A percentile compares a stretch with the other conserved stretches of the same genome.
Evolutionary conservation across 2,888 invertebrate genomes (phyloP).

Genomic region (Onthophagus sagittarius): DNA sequence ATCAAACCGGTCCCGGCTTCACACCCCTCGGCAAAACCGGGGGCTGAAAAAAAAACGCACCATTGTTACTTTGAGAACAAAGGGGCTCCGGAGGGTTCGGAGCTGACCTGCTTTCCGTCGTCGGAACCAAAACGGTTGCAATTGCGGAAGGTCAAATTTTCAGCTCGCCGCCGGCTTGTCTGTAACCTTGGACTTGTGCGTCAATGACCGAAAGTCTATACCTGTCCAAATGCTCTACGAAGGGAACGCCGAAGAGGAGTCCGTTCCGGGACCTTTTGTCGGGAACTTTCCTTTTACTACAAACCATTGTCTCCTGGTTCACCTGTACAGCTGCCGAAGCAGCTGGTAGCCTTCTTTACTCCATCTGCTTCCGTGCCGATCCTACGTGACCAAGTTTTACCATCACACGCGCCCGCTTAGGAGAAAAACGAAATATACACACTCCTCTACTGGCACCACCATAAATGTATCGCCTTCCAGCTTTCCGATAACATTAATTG

Average conservation of each 20-base stretch:
- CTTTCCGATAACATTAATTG: not conserved
- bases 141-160: not conserved
- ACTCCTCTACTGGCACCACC: not conserved
- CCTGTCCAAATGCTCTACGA: slow-evolving; percentile 35
- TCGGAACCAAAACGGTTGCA: not conserved
- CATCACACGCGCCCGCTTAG: slow-evolving; percentile 10
- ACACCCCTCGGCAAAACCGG: not conserved
- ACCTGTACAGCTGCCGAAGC: slow-evolving; percentile 32
- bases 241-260: slow-evolving; percentile 23
- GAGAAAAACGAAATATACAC: not conserved
- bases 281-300: slow-evolving; percentile 21
- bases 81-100: not conserved
- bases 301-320: slow-evolving; percentile 23
- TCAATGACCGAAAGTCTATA: slow-evolving; percentile 36
- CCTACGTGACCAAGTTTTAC: slow-evolving; percentile 20
- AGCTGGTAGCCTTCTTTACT: slow-evolving; percentile 42
- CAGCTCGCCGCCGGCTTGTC: slow-evolving; percentile 21
- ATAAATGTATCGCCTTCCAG: not conserved
- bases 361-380: slow-evolving; percentile 45
- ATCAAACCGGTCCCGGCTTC: not conserved
- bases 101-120: not conserved
- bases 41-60: not conserved
- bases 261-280: slow-evolving; percentile 27
- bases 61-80: not conserved
- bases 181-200: slow-evolving; percentile 37